phyloP scores from a whole-genome alignment of 2,888 invertebrate species.

The Stenolophus ochropezus region DNA sequence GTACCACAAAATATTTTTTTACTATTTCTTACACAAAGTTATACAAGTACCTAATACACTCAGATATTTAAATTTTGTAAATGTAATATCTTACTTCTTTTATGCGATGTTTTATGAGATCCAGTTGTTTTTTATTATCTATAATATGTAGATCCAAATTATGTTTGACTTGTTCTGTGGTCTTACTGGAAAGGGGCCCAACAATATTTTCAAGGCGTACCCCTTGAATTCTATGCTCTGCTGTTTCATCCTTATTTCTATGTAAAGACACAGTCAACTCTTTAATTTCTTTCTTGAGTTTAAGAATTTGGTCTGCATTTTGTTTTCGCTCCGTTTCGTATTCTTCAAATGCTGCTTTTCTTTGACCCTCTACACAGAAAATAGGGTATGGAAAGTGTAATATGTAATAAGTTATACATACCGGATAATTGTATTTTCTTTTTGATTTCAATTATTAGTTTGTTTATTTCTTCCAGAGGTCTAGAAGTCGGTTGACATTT shows the following conservation, averaged over 20 bases:
- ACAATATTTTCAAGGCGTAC: conserved; percentile 68
- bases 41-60: too few relatives aligned
- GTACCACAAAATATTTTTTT: too few relatives aligned
- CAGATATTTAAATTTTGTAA: too few relatives aligned
- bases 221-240: conserved; percentile 66
- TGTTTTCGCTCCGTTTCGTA: conserved; percentile 84
- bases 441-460: conserved; percentile 88
- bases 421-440: conserved; percentile 91
- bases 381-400: too few relatives aligned
- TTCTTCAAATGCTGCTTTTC: conserved; percentile 88
- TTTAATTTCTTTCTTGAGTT: conserved; percentile 84
- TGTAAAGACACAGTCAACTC: conserved; percentile 78
- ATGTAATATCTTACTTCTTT: conserved; percentile 76
- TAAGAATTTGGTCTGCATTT: conserved; percentile 81
- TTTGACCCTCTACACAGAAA: conserved; percentile 84
- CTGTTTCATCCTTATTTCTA: conserved; percentile 75
- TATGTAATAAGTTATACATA: too few relatives aligned
- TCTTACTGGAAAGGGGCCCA: conserved; percentile 74
- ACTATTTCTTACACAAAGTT: too few relatives aligned
- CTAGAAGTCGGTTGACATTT: conserved; percentile 75
- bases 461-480: conserved; percentile 79
- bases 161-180: conserved; percentile 74
- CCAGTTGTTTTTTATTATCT: conserved; percentile 83
- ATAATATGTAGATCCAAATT: conserved; percentile 82
- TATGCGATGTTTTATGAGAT: conserved; percentile 82